Conservation (phyloP, 2,888 invertebrate genomes). For the Nomada ruficornis region DNA sequence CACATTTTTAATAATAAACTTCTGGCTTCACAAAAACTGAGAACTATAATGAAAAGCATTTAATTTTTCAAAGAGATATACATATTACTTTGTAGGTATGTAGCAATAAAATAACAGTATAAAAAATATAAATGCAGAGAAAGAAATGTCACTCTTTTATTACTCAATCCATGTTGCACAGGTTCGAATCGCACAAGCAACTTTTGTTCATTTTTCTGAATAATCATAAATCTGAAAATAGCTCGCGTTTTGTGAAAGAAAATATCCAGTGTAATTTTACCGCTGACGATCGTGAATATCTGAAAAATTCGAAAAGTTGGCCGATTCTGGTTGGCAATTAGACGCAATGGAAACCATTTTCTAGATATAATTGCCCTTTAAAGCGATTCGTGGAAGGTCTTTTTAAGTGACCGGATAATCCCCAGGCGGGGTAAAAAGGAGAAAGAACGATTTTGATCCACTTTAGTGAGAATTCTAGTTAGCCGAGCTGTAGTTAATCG, state of each 20-base stretch:
- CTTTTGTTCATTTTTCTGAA: no score
- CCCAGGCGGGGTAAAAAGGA: slow-evolving; percentile 13
- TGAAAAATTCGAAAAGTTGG: background rate
- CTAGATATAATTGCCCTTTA: slow-evolving; percentile 63
- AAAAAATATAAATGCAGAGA: no score
- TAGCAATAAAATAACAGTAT: no score
- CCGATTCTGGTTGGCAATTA: slow-evolving; percentile 24
- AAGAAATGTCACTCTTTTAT: no score
- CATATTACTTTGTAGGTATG: no score
- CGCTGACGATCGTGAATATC: background rate
- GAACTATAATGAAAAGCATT: no score
- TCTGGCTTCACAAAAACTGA: no score
- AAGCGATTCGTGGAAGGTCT: slow-evolving; percentile 46
- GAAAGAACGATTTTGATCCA: slow-evolving; percentile 61
- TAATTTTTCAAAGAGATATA: no score
- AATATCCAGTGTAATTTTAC: background rate
- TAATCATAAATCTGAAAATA: background rate
- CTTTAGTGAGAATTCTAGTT: slow-evolving; percentile 62
- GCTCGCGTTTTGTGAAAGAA: background rate
- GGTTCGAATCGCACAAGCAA: no score
- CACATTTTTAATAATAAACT: no score
- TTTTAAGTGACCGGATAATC: slow-evolving; percentile 55
- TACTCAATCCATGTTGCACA: no score
- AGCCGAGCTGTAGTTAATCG: slow-evolving; percentile 56
- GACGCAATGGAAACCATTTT: slow-evolving; percentile 48